These are phyloP conservation scores for Diadegma fenestrale DNA, from an alignment of 2,888 invertebrate species.

Conservation along the genomic window DNA sequence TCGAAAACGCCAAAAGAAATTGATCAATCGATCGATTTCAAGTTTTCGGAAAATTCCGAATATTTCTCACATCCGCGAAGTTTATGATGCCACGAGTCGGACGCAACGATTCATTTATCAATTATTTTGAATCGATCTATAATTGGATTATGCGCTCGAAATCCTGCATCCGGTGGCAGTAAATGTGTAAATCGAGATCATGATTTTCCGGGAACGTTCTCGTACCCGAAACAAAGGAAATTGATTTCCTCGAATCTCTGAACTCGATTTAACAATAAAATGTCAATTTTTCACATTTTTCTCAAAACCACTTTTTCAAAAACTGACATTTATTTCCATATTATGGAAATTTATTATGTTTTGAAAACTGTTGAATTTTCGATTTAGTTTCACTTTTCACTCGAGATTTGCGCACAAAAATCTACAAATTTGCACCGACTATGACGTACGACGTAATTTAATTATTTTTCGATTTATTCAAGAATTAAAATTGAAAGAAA, in stretches of 20 bases:
- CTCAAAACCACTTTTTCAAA: not conserved
- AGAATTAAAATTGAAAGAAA: not conserved
- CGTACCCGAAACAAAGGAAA: not conserved
- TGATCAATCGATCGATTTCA: not conserved
- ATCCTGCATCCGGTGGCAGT: not conserved
- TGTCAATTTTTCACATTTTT: not conserved
- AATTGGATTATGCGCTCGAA: slow-evolving; percentile 31
- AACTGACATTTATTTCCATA: not conserved
- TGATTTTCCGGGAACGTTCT: not conserved
- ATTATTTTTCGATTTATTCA: not conserved
- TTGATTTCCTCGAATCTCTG: not conserved
- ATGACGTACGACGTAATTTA: not conserved
- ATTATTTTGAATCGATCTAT: slow-evolving; percentile 44
- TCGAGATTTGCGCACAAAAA: slow-evolving; percentile 1
- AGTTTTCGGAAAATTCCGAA: not conserved
- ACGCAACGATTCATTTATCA: slow-evolving; percentile 22
- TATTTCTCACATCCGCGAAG: not conserved
- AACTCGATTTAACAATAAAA: not conserved
- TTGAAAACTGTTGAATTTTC: not conserved
- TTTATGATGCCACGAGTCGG: not conserved
- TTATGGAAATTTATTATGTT: slow-evolving; percentile 9
- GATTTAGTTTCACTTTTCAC: not conserved
- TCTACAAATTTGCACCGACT: not conserved
- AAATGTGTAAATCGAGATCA: not conserved
- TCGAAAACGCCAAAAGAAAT: not conserved